These are phyloP conservation scores for Stenotaenia linearis DNA, from an alignment of 2,888 invertebrate species.

Conservation along the genomic window DNA sequence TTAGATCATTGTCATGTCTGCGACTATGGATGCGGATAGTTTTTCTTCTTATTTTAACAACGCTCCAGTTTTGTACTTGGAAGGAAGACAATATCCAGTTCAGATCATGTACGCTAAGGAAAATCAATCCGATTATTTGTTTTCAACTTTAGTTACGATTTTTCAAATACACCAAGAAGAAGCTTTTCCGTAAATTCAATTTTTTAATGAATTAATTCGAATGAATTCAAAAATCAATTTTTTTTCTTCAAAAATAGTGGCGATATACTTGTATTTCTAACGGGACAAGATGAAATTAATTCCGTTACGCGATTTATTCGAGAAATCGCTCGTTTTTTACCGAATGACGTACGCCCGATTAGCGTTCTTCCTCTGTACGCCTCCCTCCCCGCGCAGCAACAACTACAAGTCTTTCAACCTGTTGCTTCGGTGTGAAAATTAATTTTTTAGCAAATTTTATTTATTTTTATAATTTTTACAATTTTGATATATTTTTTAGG, in stretches of 20 bases:
- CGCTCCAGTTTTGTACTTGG: constrained; percentile 78
- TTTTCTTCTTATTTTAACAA: constrained; percentile 83
- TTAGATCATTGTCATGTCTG: constrained; percentile 83
- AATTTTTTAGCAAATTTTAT: no score
- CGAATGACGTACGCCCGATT: constrained; percentile 58
- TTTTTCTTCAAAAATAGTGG: constrained; percentile 62
- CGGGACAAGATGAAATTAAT: constrained; percentile 96
- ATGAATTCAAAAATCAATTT: background rate
- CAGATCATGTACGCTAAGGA: constrained; percentile 46
- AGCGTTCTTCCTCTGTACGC: constrained; percentile 62
- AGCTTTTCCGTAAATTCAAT: constrained; percentile 65
- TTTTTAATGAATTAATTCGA: no score
- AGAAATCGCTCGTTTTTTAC: constrained; percentile 38
- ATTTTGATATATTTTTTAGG: no score
- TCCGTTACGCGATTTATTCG: constrained; percentile 46
- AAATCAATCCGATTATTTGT: constrained; percentile 68
- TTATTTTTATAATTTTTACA: no score
- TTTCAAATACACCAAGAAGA: constrained; percentile 81
- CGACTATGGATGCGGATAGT: constrained; percentile 92
- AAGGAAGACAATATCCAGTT: constrained; percentile 76
- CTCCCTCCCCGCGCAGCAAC: constrained; percentile 51
- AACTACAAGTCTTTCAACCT: constrained; percentile 52
- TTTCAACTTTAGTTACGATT: constrained; percentile 74
- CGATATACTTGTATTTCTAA: constrained; percentile 86
- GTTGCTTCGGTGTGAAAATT: constrained; percentile 46